Evolutionary conservation across 1,140 invertebrate genomes (phyloP).

Genomic region (Drosophila micromelanica): DNA sequence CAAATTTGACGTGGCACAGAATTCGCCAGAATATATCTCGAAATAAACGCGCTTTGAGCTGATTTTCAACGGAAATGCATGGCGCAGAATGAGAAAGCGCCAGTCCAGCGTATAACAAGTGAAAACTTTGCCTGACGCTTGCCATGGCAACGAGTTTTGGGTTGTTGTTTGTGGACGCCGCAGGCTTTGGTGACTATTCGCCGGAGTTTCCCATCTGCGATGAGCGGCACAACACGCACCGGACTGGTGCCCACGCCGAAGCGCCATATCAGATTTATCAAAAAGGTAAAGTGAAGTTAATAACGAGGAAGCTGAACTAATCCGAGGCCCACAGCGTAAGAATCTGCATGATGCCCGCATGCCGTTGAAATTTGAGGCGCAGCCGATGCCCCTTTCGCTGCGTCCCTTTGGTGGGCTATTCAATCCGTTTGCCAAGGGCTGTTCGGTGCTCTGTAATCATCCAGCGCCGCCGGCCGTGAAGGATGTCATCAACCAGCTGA

Average conservation of each 20-base stretch:
- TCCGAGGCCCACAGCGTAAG: constrained; percentile 42
- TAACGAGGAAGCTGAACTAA: background rate
- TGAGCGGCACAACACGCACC: constrained; percentile 76
- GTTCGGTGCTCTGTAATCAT: constrained; percentile 93
- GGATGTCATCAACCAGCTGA: constrained; percentile 89
- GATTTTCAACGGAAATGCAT: too few relatives aligned
- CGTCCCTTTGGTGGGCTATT: constrained; percentile 91
- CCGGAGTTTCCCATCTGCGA: constrained; percentile 22
- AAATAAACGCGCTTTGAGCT: background rate
- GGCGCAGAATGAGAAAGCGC: background rate
- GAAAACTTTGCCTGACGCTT: constrained; percentile 3
- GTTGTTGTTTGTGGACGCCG: constrained; percentile 37
- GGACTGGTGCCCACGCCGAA: constrained; percentile 78
- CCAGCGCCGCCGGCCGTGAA: constrained; percentile 90
- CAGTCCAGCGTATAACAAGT: background rate
- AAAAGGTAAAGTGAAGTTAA: constrained; percentile 53
- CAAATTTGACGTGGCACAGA: background rate
- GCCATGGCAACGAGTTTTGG: constrained; percentile 42
- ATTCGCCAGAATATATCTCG: background rate
- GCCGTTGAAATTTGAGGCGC: constrained; percentile 69
- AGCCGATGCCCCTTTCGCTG: constrained; percentile 83
- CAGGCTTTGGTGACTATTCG: constrained; percentile 11
- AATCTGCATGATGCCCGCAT: constrained; percentile 48
- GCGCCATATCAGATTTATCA: constrained; percentile 57
- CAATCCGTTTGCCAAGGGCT: constrained; percentile 91